A percentile compares a stretch with the other conserved stretches of the same genome.
Evolutionary conservation across 2,113 vertebrate species (phyloP).

Genomic region (Oenanthe oenanthe): DNA sequence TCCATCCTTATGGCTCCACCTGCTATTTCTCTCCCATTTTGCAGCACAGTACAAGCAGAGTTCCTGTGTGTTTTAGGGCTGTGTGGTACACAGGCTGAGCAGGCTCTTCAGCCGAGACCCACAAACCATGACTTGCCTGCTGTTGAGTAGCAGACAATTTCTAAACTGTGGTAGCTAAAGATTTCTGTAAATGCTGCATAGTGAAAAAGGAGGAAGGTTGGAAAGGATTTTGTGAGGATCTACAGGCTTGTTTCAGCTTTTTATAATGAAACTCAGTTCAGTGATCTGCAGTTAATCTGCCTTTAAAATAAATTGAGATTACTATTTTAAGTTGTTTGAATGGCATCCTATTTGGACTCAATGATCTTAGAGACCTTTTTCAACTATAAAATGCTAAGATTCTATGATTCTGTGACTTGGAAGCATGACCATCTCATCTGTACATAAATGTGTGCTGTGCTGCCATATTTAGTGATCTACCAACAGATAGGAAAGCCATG

Average conservation of each 20-base stretch:
- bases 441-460: fast-evolving
- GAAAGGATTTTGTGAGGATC: neutral
- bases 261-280: neutral
- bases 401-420: neutral
- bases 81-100: neutral
- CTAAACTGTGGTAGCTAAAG: neutral
- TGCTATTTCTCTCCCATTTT: neutral
- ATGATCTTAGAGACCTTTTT: neutral
- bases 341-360: neutral
- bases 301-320: neutral
- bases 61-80: neutral
- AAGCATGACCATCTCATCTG: neutral
- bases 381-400: neutral
- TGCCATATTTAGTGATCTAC: neutral
- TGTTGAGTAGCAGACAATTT: neutral
- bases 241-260: neutral
- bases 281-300: neutral
- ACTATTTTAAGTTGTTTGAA: neutral
- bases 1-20: neutral
- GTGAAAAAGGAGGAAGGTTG: neutral
- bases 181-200: neutral
- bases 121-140: neutral
- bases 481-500: neutral
- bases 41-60: neutral
- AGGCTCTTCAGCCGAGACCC: neutral